Conservation (phyloP, 1,140 invertebrate species). For the Meloidogyne chitwoodi region DNA sequence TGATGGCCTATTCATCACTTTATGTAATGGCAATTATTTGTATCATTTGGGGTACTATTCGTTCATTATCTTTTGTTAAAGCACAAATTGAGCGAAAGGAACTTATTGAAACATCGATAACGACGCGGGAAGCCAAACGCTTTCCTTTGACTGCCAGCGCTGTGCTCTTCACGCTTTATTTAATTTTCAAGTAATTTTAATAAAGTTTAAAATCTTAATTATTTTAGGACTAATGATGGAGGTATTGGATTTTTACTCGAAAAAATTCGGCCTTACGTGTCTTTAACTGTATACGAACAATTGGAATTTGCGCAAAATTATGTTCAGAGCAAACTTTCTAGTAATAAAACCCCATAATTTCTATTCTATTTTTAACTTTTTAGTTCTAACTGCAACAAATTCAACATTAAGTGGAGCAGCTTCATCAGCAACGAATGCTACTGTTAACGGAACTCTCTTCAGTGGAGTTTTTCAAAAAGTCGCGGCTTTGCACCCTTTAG, state of each 20-base stretch:
- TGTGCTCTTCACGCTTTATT: conserved; percentile 47
- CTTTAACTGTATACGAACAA: conserved; percentile 13
- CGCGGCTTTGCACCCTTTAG: conserved; percentile 11
- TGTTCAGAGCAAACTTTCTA: conserved; percentile 17
- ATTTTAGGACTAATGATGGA: conserved; percentile 24
- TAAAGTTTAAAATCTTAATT: background rate
- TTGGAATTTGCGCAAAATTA: conserved; percentile 26
- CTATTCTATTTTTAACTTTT: background rate
- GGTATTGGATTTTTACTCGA: conserved; percentile 18
- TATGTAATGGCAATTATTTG: conserved; percentile 49
- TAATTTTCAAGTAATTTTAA: conserved; percentile 45
- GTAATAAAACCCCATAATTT: background rate
- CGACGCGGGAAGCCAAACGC: conserved; percentile 29
- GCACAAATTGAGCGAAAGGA: conserved; percentile 30
- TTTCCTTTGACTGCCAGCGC: conserved; percentile 46
- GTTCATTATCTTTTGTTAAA: conserved; percentile 42
- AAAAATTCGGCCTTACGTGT: conserved; percentile 20
- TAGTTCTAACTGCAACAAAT: conserved; percentile 11
- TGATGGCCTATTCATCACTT: conserved; percentile 45
- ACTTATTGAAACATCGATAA: conserved; percentile 46
- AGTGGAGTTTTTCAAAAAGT: background rate
- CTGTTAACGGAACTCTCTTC: conserved; percentile 1
- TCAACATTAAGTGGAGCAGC: conserved; percentile 2
- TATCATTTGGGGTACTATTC: conserved; percentile 47
- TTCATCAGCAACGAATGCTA: background rate